Evolutionary conservation across 2,888 invertebrate genomes (phyloP).

Genomic region (Scelioninae gen. 1): DNA sequence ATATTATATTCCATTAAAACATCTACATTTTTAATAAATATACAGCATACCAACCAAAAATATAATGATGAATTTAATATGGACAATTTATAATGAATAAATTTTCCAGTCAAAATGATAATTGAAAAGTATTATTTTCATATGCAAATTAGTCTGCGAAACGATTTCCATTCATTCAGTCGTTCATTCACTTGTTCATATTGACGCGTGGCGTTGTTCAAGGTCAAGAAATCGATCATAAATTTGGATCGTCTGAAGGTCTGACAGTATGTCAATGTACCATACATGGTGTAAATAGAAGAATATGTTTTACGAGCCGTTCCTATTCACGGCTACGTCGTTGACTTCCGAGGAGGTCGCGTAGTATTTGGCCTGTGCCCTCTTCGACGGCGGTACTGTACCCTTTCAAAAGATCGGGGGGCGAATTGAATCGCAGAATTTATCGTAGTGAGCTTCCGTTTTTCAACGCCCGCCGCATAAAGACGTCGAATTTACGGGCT

Average conservation of each 20-base stretch:
- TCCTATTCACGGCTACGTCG: conserved; percentile 65
- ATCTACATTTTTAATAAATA: no score
- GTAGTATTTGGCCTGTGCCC: conserved; percentile 78
- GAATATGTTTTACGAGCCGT: conserved; percentile 85
- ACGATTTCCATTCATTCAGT: conserved; percentile 10
- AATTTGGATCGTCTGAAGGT: conserved; percentile 62
- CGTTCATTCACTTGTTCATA: no score
- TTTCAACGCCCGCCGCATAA: conserved; percentile 79
- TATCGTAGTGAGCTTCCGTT: conserved; percentile 84
- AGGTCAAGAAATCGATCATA: conserved; percentile 63
- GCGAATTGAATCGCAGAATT: conserved; percentile 83
- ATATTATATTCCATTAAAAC: no score
- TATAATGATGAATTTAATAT: no score
- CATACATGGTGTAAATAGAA: conserved; percentile 85
- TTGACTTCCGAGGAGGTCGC: conserved; percentile 71
- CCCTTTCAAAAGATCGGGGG: conserved; percentile 80
- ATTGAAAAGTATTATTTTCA: no score
- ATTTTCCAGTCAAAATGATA: no score
- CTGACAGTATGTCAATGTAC: conserved; percentile 60
- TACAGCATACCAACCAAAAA: no score
- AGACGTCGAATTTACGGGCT: conserved; percentile 81
- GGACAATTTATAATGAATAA: no score
- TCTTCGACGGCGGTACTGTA: conserved; percentile 85
- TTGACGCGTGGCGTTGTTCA: conserved; percentile 40
- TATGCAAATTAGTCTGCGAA: no score